Percentiles rank a stretch among this genome's conserved stretches.
Conservation (phyloP, 30 jellyfish, hydroid and myxozoan genomes). For the Hydractinia symbiolongicarpus region DNA sequence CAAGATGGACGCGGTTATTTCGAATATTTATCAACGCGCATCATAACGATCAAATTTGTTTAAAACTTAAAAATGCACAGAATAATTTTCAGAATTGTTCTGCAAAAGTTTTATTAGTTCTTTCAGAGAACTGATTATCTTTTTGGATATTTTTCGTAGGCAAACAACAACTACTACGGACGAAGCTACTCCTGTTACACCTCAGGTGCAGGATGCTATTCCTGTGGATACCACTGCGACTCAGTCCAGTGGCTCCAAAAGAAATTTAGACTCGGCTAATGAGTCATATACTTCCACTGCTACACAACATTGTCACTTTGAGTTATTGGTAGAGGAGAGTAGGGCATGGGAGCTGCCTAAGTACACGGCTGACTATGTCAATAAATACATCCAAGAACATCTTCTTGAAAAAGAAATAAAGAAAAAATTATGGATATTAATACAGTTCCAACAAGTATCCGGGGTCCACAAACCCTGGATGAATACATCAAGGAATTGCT, state of each 20-base stretch:
- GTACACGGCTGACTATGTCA: background rate
- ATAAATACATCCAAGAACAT: background rate
- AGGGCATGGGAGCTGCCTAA: background rate
- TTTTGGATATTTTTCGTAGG: background rate
- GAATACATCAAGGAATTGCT: background rate
- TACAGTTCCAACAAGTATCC: background rate
- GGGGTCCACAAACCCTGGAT: background rate
- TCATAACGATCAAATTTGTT: background rate
- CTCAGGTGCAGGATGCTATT: slow-evolving; percentile 6
- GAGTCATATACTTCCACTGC: background rate
- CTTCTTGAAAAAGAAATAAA: background rate
- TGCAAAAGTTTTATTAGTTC: background rate
- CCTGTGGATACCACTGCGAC: background rate
- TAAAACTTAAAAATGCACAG: background rate
- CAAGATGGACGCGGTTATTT: slow-evolving; percentile 5
- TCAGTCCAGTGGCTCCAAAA: background rate
- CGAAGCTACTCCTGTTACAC: background rate
- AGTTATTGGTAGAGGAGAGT: background rate
- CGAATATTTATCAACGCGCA: background rate
- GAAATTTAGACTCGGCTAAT: background rate
- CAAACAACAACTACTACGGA: background rate
- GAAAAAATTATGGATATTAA: background rate
- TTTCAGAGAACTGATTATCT: background rate
- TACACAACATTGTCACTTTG: background rate
- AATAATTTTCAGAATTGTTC: background rate